phyloP scores from a whole-genome alignment of 2,797 vertebrate species.

The Anisognathus igniventris region DNA sequence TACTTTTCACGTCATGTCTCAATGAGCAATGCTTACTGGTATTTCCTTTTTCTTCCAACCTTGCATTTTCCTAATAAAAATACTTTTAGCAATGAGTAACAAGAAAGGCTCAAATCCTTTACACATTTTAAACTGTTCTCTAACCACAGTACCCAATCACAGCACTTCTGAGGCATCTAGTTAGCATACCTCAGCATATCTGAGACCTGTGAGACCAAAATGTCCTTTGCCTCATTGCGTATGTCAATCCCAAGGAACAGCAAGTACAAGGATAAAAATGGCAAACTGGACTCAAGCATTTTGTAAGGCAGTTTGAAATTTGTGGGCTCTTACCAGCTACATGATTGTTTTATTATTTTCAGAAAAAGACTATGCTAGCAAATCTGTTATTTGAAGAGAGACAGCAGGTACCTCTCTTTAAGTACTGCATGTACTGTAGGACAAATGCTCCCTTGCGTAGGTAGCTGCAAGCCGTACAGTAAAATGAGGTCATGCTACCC shows the following conservation, averaged over 20 bases:
- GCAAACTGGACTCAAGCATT: not conserved
- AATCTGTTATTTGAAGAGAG: not conserved
- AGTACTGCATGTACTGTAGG: not conserved
- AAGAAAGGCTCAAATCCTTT: not conserved
- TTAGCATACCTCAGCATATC: not conserved
- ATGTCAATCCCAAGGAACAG: not conserved
- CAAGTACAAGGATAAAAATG: not conserved
- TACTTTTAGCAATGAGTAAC: not conserved
- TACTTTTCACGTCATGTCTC: not conserved
- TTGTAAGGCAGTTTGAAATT: not conserved
- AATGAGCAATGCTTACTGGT: not conserved
- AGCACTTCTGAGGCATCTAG: not conserved
- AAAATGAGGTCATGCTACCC: not conserved
- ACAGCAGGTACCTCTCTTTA: not conserved
- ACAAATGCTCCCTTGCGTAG: not conserved
- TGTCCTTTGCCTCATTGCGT: fast-evolving
- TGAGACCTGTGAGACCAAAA: not conserved
- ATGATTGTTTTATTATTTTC: not conserved
- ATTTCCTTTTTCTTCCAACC: not conserved
- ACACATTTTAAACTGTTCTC: not conserved
- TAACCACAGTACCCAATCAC: not conserved
- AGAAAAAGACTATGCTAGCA: not conserved
- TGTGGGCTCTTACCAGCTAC: not conserved
- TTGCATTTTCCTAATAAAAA: not conserved
- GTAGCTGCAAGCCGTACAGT: not conserved